Evolutionary conservation across 2,888 invertebrate genomes (phyloP), one percentile per base, ranked within the genome.

Genomic region (Volucella bombylans): DNA sequence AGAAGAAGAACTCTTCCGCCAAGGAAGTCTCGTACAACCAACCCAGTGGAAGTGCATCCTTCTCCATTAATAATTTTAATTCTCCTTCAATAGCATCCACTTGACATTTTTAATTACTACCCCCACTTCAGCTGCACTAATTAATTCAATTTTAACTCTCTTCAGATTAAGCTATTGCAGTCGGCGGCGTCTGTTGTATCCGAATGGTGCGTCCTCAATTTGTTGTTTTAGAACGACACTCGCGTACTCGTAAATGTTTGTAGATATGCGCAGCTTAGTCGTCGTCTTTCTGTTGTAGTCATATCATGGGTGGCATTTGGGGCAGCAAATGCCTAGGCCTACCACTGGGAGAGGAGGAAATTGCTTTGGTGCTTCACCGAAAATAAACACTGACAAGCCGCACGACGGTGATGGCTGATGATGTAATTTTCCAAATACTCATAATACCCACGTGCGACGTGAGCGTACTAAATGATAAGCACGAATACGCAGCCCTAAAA

Each of bases 71-170:
- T 52, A 39, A 38, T 43, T 61, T 43, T 50, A 38, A 15, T 57
- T 41, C 57, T 57, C 12, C 39, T 47, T 31, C 8, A 47, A 41
- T 4, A 3, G 39, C 50, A 64, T 62, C 68, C 69, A 69, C 76
- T 81, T 76, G 76, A 69, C 69, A 76, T 73, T 49, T 64, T 41
- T 52, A 81, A 76, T 74, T 76, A 64, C 62, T 62, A 31, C 6
- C 49, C 49, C 54, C 85, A 80, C 81, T 85, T 81, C 76, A 72
- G 62, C 45, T 61, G 85, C 64, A 71, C 69, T 50, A 80, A 74
- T 69, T 64, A 69, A 74, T 71, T 65, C 69, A 69, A 23, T 52
- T 74, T 55, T 1, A 31, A 31, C 31, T 14, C 71, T 50, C 57
- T 67, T n/a, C 64, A 50, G 64, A 80, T 85, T 65, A 72, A 85